Evolutionary conservation across 1,140 invertebrate species (phyloP).

Genomic region (Drosophila albomicans): DNA sequence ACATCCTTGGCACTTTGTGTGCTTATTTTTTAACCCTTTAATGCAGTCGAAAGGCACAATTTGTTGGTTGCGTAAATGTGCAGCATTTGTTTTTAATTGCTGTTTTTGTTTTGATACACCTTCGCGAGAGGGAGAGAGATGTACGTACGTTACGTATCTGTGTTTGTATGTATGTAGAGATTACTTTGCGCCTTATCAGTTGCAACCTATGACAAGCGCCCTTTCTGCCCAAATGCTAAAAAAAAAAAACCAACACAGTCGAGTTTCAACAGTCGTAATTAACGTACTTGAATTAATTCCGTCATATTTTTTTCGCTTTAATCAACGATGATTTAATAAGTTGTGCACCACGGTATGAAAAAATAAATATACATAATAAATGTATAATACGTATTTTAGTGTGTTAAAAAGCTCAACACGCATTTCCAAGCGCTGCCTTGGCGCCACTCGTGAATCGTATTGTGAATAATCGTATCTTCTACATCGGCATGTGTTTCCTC

Average conservation of each 20-base stretch:
- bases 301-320: background rate
- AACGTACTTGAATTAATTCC: slow-evolving; percentile 1
- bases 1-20: slow-evolving; percentile 1
- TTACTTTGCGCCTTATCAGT: slow-evolving; percentile 37
- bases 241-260: background rate
- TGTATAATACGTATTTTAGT: slow-evolving; percentile 13
- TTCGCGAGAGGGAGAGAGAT: slow-evolving; percentile 31
- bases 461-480: slow-evolving; percentile 6
- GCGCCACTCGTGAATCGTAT: slow-evolving; percentile 15
- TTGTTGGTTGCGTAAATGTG: slow-evolving; percentile 48
- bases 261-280: background rate
- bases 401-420: slow-evolving; percentile 39
- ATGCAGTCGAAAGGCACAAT: slow-evolving; percentile 24
- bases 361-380: background rate
- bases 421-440: slow-evolving; percentile 20
- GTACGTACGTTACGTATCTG: background rate
- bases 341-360: background rate
- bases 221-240: slow-evolving; percentile 3
- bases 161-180: slow-evolving; percentile 14
- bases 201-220: background rate
- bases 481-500: slow-evolving; percentile 7
- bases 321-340: background rate
- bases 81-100: slow-evolving; percentile 73
- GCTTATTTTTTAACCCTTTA: slow-evolving; percentile 55
- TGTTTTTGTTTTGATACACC: slow-evolving; percentile 77